Evolutionary conservation across 2,797 vertebrate species (phyloP).

Genomic region (Melanotaenia parkinsoni): DNA sequence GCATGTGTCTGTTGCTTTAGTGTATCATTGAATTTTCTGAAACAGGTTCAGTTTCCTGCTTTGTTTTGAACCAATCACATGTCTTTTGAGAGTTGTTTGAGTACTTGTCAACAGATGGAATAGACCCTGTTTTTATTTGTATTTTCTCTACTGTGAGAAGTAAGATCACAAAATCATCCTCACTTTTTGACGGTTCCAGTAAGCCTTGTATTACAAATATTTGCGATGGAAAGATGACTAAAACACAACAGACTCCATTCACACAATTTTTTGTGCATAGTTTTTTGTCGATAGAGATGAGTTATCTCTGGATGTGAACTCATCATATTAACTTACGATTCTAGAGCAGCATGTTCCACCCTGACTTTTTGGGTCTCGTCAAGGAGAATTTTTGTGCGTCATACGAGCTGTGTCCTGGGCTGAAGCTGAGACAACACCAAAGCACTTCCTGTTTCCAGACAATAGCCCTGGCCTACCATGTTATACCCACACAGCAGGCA

Average conservation of each 20-base stretch:
- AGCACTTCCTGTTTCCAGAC: constrained; percentile 90
- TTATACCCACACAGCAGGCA: constrained; percentile 82
- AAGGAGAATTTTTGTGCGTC: constrained; percentile 90
- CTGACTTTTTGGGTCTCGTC: constrained; percentile 82
- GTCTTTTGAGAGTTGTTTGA: background rate
- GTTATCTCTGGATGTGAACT: constrained; percentile 67
- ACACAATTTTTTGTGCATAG: background rate
- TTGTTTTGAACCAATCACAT: background rate
- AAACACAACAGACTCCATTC: background rate
- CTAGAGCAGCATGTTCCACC: constrained; percentile 75
- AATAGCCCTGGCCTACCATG: constrained; percentile 84
- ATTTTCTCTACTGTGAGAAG: too few species aligned
- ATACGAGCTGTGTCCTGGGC: constrained; percentile 84
- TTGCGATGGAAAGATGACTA: background rate
- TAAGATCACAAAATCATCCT: too few species aligned
- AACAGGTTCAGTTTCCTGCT: background rate
- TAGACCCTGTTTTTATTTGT: too few species aligned
- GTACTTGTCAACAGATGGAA: background rate
- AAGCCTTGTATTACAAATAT: background rate
- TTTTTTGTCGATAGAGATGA: background rate
- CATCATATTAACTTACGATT: constrained; percentile 40
- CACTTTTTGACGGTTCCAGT: background rate
- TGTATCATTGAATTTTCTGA: background rate
- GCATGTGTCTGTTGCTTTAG: background rate
- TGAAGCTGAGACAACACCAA: constrained; percentile 80